Evolutionary conservation across 30 jellyfish, hydroid and myxozoan species (phyloP), one percentile per base, ranked within the genome.

Genomic region (Chrysaora quinquecirrha): DNA sequence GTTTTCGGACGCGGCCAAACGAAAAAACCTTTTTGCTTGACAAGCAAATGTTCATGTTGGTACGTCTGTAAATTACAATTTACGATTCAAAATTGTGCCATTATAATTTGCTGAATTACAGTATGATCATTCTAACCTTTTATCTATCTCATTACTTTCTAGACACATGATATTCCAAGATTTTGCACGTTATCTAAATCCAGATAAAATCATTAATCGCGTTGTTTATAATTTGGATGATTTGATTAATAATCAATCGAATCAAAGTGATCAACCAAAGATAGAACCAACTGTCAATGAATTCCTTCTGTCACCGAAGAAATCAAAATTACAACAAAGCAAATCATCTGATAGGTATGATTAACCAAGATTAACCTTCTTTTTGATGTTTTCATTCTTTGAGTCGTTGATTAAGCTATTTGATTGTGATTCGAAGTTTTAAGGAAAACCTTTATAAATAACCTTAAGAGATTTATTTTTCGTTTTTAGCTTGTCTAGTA

Each of bases 101-200:
- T n/a, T n/a, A n/a, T n/a, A n/a, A n/a, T n/a, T n/a, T n/a, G n/a
- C n/a, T n/a, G n/a, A n/a, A n/a, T n/a, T n/a, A n/a, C n/a, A n/a
- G n/a, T n/a, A n/a, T n/a, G n/a, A n/a, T 68, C 10, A 29, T 22
- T 35, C 18, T 25, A 48, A 3, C 11, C 19, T 50, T 33, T 75
- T 1, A 23, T 75, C 23, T 66, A 1, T 30, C 24, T 75, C 33
- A 38, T 34, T 31, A 16, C 24, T 19, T 83, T 70, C 14, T 79
- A 90, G 97, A 65, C 87, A 38, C 56, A 83, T 90, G 97, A 75
- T 93, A 58, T 93, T 93, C 78, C 96, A 86, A 75, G 98, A 93
- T 63, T 93, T 93, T 79, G 75, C 73, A 49, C 95, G 98, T 20
- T 76, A 73, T 87, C 34, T 93, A 30, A 64, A 80, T 67, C 94